Evolutionary conservation across 2,888 invertebrate genomes (phyloP), one percentile per base, ranked within the genome.

Genomic region (Philhelius pedissequus): DNA sequence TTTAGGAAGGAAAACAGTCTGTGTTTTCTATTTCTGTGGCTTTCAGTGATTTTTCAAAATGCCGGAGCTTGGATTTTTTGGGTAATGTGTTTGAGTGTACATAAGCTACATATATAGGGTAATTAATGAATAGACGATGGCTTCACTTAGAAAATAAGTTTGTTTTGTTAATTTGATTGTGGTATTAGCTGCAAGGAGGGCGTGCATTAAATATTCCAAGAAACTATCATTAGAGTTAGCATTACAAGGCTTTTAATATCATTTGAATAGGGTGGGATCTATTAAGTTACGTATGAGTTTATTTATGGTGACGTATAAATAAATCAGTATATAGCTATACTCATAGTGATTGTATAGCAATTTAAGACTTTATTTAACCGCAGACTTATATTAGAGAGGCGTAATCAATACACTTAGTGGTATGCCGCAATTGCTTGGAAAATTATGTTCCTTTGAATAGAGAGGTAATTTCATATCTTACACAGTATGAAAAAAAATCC

Each of bases 121-220:
- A 84, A 80, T 84, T 84, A 84, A 84, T 84, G 84, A 84, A 84
- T 84, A 84, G 84, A 58, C 84, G 84, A 84, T 76, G 11, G 79
- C 52, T 62, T 80, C 71, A 70, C 30, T 84, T 76, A 84, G 71
- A 54, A 76, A 80, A 71, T 48, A 71, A 62, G 25, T 71, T 64
- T 84, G 32, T 84, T 80, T 80, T 69, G 56, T 62, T 73, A 74
- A 80, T 74, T 80, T 68, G 64, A 70, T 81, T 80, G 79, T 30
- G 74, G 56, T 25, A 9, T 50, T n/a, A n/a, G 15, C 18, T 5
- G 15, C 8, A 13, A 35, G 35, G 3, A 9, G 4, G 4, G 35
- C 43, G 27, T 38, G 6, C 8, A 32, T 48, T 32, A n/a, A 48
- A 6, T 32, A 64, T 64, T 64, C 48, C 32, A 6, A 32, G 32